Conservation (phyloP, 2,797 vertebrate species). For the Premnoplex brunnescens region DNA sequence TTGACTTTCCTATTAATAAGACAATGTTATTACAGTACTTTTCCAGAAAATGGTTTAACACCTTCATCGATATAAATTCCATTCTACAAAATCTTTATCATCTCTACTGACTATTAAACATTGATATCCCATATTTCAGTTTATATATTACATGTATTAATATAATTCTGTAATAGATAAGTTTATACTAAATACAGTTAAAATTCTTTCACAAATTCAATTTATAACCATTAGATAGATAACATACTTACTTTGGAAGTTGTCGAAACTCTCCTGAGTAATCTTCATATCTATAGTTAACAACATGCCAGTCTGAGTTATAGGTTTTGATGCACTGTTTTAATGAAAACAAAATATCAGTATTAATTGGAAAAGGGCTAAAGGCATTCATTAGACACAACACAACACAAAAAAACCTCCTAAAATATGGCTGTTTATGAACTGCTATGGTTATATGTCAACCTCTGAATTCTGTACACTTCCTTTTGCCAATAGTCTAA, state of each 20-base stretch:
- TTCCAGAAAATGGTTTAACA: background rate
- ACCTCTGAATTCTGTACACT: background rate
- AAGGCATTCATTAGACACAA: background rate
- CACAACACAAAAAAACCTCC: background rate
- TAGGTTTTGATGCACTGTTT: slow-evolving; percentile 96
- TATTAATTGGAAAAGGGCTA: background rate
- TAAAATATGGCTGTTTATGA: background rate
- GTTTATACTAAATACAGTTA: background rate
- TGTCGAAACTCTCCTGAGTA: slow-evolving; percentile 97
- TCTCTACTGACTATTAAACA: background rate
- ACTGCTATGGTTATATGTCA: background rate
- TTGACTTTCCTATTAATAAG: background rate
- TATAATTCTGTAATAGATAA: background rate
- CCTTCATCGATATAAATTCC: background rate
- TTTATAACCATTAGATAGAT: background rate
- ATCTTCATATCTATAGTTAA: slow-evolving; percentile 95
- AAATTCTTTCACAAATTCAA: background rate
- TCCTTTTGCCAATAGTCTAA: background rate
- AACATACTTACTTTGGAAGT: slow-evolving; percentile 88
- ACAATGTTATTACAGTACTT: background rate
- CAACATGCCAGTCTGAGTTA: slow-evolving; percentile 95
- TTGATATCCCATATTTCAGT: background rate
- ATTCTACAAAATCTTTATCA: background rate
- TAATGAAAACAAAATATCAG: background rate
- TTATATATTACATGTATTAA: background rate